These are phyloP conservation scores for Pavo muticus DNA, from an alignment of 2,113 vertebrate species.

Conservation along the genomic window DNA sequence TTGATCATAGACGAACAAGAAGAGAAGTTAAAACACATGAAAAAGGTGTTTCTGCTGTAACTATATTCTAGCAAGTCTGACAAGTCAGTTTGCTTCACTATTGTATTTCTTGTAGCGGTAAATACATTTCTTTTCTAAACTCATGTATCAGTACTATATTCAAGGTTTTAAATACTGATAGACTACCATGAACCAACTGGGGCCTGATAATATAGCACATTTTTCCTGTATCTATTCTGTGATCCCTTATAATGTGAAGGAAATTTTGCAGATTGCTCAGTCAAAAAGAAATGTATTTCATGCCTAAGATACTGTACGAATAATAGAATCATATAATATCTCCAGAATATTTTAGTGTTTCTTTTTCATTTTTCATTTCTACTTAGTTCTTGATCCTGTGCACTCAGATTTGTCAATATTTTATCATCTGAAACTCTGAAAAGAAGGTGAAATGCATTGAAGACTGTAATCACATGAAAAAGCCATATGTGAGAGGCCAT, in stretches of 20 bases:
- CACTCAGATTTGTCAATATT: neutral
- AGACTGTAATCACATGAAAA: neutral
- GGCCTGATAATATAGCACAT: neutral
- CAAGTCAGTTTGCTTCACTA: neutral
- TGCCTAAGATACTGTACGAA: neutral
- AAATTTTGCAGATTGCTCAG: neutral
- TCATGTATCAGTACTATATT: neutral
- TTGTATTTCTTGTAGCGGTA: neutral
- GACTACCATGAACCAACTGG: neutral
- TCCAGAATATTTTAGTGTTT: neutral
- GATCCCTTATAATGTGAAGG: neutral
- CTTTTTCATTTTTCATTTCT: neutral
- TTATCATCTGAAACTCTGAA: conserved; percentile 1
- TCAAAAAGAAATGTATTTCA: neutral
- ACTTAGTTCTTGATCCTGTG: neutral
- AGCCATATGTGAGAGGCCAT: neutral
- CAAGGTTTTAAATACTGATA: neutral
- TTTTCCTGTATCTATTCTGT: neutral
- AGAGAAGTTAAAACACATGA: neutral
- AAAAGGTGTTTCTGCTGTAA: neutral
- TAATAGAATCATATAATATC: neutral
- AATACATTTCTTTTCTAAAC: neutral
- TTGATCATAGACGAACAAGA: neutral
- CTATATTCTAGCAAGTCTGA: neutral
- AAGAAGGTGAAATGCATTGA: neutral